Conservation (phyloP, 2,113 vertebrate species). For the Zingel zingel region DNA sequence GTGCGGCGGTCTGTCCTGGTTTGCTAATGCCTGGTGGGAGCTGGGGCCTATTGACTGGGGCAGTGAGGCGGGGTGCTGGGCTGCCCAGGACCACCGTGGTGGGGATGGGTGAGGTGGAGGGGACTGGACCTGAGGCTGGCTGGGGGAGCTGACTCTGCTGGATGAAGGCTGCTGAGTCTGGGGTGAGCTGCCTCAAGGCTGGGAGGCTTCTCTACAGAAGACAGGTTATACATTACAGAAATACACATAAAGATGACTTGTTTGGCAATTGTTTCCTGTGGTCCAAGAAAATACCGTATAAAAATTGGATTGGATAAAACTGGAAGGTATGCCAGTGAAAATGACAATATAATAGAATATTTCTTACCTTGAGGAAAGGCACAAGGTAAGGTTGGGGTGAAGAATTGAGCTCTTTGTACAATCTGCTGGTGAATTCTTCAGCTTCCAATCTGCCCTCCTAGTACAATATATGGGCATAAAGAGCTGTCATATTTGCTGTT, state of each 20-base stretch:
- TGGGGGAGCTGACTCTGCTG: conserved; percentile 94
- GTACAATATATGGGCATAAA: conserved; percentile 12
- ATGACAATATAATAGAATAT: not conserved
- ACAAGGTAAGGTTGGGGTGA: conserved; percentile 99
- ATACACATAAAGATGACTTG: not conserved
- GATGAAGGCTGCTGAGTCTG: conserved; percentile 95
- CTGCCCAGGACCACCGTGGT: conserved; percentile 67
- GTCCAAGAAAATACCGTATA: not conserved
- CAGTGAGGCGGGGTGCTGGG: conserved; percentile 71
- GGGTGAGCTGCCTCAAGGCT: conserved; percentile 95
- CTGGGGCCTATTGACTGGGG: conserved; percentile 88
- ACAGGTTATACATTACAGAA: not conserved
- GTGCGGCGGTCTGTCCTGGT: conserved; percentile 86
- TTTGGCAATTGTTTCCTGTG: not conserved
- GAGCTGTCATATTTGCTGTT: not conserved
- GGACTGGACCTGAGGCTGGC: conserved; percentile 85
- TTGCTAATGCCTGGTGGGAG: conserved; percentile 91
- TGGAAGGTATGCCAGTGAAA: not conserved
- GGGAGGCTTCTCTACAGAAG: conserved; percentile 93
- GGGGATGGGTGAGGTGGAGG: conserved; percentile 76
- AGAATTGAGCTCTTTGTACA: conserved; percentile 98
- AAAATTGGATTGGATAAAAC: too few species aligned
- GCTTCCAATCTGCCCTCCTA: conserved; percentile 97
- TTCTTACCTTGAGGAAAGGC: conserved; percentile 97
- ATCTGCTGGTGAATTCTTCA: conserved; percentile 96